phyloP scores from a whole-genome alignment of 1,140 invertebrate genomes.

The Trichonephila clavata region DNA sequence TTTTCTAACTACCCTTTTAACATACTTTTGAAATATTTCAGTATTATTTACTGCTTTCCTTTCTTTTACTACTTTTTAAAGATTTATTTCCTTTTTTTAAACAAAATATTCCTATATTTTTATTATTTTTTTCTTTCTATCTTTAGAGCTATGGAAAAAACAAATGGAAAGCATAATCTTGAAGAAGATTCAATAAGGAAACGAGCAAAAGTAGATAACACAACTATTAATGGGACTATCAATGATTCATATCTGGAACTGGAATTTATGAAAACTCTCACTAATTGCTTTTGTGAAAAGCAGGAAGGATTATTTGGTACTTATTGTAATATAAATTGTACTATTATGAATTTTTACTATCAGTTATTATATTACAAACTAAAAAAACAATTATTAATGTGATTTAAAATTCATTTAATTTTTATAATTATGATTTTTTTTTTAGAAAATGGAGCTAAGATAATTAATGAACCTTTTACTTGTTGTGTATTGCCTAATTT shows the following conservation, averaged over 20 bases:
- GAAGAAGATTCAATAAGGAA: neutral
- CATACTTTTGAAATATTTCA: too few relatives aligned
- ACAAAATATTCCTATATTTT: too few relatives aligned
- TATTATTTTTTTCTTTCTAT: neutral
- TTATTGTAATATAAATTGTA: neutral
- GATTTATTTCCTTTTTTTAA: too few relatives aligned
- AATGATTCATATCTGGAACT: neutral
- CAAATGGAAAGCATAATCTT: neutral
- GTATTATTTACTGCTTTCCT: too few relatives aligned
- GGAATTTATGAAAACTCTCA: neutral
- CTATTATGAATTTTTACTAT: too few relatives aligned
- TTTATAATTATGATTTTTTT: neutral
- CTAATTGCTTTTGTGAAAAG: conserved; percentile 5
- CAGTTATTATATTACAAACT: too few relatives aligned
- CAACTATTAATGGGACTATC: neutral
- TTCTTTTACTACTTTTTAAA: too few relatives aligned
- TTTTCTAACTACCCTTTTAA: too few relatives aligned
- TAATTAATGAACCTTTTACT: conserved; percentile 51
- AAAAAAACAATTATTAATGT: too few relatives aligned
- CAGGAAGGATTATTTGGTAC: conserved; percentile 11
- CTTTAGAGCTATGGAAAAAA: neutral
- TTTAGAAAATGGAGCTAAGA: conserved; percentile 60
- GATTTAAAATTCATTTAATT: neutral
- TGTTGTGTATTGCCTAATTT: conserved; percentile 78
- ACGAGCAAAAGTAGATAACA: neutral